Base-by-base conservation (phyloP, 2,888 invertebrate genomes). In the Drosophila neoperkinsi region DNA sequence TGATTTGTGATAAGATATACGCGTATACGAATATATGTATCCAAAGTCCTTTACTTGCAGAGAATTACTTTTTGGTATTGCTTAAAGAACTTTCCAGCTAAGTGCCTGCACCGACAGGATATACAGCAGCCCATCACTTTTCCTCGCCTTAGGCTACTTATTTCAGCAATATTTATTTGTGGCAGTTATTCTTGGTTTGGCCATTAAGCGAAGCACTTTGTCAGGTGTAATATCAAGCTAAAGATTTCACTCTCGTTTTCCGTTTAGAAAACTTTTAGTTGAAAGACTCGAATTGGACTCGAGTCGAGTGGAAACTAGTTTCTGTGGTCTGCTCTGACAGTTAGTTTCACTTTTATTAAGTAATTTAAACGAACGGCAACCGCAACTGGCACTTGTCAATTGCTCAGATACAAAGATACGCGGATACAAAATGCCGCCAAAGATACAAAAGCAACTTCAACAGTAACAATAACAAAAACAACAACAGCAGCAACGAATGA, bases 331-430 rank as follows among this genome's bases (percentile, higher is more conserved):
- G 34, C 57, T 56, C 52, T 53, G 59, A 62, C 79, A 79, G 82
- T 84, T 86, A 88, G 84, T 85, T 85, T 85, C 88, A 85, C 85
- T 85, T 85, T 85, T 85, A 85, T 88, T 85, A 85, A 86, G 88
- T 85, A 85, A 85, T 85, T 85, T 85, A 60, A 74, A 60, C 71
- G 66, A 76, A 65, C 63, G 68, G 64, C 68, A 68, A 72, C 77
- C 74, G 85, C 72, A 75, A 75, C 75, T 73, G 82, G 74, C 87
- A 84, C 81, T 84, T 84, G 84, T 74, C 84, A 81, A 71, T 76
- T 82, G 71, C 68, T 49, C 46, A 56, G 63, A 61, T 71, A 60
- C 62, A 55, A 16, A 71, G 57, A 62, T 46, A 66, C 38, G 31
- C 46, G 30, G 53, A 57, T 52, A 25, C 57, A 52, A 62, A 57